Evolutionary conservation across 2,113 vertebrate species (phyloP).

Genomic region (Ia io): DNA sequence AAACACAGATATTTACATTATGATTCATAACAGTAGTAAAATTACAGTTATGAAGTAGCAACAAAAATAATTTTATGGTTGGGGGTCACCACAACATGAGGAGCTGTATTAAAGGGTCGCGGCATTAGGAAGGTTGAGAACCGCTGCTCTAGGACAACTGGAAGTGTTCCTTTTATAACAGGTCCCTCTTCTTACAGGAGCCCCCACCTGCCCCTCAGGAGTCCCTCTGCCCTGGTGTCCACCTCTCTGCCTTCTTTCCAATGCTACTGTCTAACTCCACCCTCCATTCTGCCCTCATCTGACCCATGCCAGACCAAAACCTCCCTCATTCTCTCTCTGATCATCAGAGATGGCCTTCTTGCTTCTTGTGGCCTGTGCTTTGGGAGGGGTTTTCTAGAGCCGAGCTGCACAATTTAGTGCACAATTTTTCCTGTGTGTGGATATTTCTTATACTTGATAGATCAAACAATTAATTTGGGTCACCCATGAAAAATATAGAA

Average conservation of each 20-base stretch:
- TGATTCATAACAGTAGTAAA: too few relatives aligned
- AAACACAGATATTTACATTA: too few relatives aligned
- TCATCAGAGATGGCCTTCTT: neutral
- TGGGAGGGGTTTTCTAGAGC: neutral
- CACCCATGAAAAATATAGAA: neutral
- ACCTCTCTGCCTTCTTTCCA: neutral
- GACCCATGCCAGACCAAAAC: neutral
- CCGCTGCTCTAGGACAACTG: neutral
- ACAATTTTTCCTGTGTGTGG: neutral
- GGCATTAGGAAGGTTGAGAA: too few relatives aligned
- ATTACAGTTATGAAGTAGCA: too few relatives aligned
- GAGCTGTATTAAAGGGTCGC: too few relatives aligned
- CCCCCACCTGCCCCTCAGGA: neutral
- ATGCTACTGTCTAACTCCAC: neutral
- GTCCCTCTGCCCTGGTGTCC: neutral
- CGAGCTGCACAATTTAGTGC: neutral
- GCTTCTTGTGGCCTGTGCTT: neutral
- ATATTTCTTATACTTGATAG: neutral
- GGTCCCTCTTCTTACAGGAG: neutral
- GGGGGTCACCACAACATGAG: too few relatives aligned
- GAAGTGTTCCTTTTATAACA: too few relatives aligned
- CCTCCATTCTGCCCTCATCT: neutral
- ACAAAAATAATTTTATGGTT: too few relatives aligned
- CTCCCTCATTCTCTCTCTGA: neutral
- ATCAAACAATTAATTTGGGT: neutral